Base-by-base conservation (phyloP, 2,888 invertebrate genomes). In the Polylopha cassiicola region DNA sequence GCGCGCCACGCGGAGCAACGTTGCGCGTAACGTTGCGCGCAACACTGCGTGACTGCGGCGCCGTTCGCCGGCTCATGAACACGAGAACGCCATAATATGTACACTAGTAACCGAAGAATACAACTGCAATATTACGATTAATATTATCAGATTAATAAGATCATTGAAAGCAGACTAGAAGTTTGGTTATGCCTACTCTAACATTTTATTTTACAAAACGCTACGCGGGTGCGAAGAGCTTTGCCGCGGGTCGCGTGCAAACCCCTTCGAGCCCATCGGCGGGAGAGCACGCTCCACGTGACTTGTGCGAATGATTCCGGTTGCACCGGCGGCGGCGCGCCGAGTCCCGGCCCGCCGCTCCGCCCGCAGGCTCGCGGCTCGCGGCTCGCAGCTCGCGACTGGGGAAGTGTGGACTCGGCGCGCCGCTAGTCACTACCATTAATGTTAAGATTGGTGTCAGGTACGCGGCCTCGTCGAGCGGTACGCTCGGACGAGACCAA, bases 81-180 rank as follows among this genome's bases (percentile, higher is more conserved):
- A 73, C 78, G 73, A 67, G 67, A 66, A 65, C 65, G 55, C 70
- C 65, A 66, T 66, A 64, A 73, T 63, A 62, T 61, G 57, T 67
- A 72, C 67, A 72, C 71, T 75, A 77, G 61, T 67, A 73, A 77
- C 74, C 65, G 70, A 73, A 67, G 49, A 55, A 60, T 67, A 73
- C 62, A 67, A 71, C 66, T 72, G 73, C 64, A 62, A 73, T 66
- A 65, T 70, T 67, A 74, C 61, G 65, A 73, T 67, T 71, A 70
- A 72, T 72, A 76, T 68, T 65, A 58, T 53, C 55, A 68, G 74
- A 74, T 71, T 68, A 73, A 66, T 72, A 79, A 84, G 76, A 81
- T 82, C 73, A 73, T 75, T 68, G 76, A 80, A 86, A 86, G 84
- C 86, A 65, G 78, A 82, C 84, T 84, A 85, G 76, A 81, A 80